Conservation (phyloP, 1,140 invertebrate genomes). For the Ephestia elutella region DNA sequence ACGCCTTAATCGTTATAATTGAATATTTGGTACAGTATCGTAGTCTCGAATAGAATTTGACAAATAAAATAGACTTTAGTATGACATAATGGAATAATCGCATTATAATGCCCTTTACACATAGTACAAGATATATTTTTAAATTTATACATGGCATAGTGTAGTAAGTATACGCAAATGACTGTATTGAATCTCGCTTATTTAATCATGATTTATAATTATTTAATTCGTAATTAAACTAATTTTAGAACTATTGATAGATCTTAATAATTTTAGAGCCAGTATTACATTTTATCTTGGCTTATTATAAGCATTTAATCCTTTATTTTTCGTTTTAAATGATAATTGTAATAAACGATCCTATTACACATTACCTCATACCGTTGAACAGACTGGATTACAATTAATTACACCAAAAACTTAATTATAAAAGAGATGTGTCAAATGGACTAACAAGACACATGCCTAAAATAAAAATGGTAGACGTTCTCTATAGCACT, state of each 20-base stretch:
- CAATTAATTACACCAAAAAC: background rate
- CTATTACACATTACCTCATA: background rate
- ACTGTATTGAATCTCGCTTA: background rate
- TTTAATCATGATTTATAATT: background rate
- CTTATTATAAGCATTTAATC: background rate
- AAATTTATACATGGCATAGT: background rate
- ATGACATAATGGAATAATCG: background rate
- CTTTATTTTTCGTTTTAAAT: background rate
- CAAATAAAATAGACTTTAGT: no score
- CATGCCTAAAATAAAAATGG: no score
- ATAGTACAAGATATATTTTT: constrained; percentile 1
- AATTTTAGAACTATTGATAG: background rate
- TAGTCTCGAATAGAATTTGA: no score
- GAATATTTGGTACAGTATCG: no score
- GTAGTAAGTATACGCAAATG: background rate
- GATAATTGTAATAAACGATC: background rate
- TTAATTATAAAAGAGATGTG: background rate
- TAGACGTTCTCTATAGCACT: no score
- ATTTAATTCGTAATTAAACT: background rate
- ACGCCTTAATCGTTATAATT: no score
- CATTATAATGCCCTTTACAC: background rate
- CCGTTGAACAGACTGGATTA: background rate
- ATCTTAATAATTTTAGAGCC: background rate
- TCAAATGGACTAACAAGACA: background rate
- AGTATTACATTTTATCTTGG: background rate